These are phyloP conservation scores for Folsomia manolachei DNA, from an alignment of 2,888 invertebrate species.

Conservation along the genomic window DNA sequence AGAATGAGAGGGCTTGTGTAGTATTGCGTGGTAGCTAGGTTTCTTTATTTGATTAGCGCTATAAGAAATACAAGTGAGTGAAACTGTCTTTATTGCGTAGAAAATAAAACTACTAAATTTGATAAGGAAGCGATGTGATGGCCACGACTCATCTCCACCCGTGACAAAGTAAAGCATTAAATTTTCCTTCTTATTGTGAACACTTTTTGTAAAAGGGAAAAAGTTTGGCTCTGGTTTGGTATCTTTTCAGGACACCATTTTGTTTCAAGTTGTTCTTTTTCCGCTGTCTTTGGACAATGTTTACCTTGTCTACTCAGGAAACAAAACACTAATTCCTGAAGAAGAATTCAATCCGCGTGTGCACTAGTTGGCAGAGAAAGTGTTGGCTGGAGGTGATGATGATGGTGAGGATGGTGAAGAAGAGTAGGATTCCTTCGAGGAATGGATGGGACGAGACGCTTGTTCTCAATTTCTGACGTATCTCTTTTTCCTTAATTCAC, in stretches of 20 bases:
- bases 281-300: too few relatives aligned
- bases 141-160: neutral
- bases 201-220: neutral
- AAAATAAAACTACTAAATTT: neutral
- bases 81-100: neutral
- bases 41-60: neutral
- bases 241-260: neutral
- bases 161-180: neutral
- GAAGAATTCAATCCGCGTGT: conserved; percentile 9
- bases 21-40: too few relatives aligned
- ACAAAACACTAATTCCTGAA: conserved; percentile 16
- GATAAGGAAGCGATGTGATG: neutral
- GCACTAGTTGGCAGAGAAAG: neutral
- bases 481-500: neutral
- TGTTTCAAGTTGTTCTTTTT: neutral
- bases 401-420: too few relatives aligned
- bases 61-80: too few relatives aligned
- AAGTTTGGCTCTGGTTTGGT: neutral
- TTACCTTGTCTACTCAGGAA: conserved; percentile 15
- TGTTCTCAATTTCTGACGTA: neutral
- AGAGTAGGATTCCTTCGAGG: neutral
- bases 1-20: neutral
- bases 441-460: neutral
- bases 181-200: neutral
- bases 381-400: neutral